Evolutionary conservation across 2,888 invertebrate species (phyloP).

Genomic region (Cryptocephalus moraei): DNA sequence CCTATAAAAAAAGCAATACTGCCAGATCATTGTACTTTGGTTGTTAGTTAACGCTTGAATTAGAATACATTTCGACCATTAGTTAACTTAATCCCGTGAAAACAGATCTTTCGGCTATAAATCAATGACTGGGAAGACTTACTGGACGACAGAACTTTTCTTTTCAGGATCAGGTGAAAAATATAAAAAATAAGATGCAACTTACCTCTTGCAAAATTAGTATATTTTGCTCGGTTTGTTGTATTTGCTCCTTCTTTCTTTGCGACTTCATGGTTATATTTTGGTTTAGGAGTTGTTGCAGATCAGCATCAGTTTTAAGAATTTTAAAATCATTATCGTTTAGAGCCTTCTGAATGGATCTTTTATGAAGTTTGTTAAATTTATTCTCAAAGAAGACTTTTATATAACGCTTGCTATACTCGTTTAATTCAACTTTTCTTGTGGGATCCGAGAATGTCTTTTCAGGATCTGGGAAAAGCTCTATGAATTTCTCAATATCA

Average conservation of each 20-base stretch:
- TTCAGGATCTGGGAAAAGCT: conserved; percentile 39
- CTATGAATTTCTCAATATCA: conserved; percentile 35
- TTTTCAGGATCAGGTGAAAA: too few relatives aligned
- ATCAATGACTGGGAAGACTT: not conserved
- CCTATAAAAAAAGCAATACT: too few relatives aligned
- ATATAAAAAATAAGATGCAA: not conserved
- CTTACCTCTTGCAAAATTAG: conserved; percentile 31
- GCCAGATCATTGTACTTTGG: too few relatives aligned
- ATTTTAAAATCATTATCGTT: conserved; percentile 1
- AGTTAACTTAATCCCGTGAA: too few relatives aligned
- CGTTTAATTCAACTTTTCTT: conserved; percentile 6
- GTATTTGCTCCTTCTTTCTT: conserved; percentile 6
- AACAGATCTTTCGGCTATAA: not conserved
- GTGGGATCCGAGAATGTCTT: conserved; percentile 18
- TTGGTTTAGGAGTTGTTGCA: not conserved
- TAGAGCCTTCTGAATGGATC: conserved; percentile 7
- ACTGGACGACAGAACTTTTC: too few relatives aligned
- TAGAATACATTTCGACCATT: too few relatives aligned
- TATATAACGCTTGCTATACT: conserved; percentile 8
- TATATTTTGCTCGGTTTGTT: conserved; percentile 21
- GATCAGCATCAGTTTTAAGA: not conserved
- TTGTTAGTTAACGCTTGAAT: too few relatives aligned
- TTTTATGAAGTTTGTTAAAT: conserved; percentile 13
- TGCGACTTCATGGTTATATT: conserved; percentile 3
- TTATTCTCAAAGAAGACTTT: conserved; percentile 15